Base-by-base conservation (phyloP, 2,113 vertebrate species). In the Pangasianodon gigas region DNA sequence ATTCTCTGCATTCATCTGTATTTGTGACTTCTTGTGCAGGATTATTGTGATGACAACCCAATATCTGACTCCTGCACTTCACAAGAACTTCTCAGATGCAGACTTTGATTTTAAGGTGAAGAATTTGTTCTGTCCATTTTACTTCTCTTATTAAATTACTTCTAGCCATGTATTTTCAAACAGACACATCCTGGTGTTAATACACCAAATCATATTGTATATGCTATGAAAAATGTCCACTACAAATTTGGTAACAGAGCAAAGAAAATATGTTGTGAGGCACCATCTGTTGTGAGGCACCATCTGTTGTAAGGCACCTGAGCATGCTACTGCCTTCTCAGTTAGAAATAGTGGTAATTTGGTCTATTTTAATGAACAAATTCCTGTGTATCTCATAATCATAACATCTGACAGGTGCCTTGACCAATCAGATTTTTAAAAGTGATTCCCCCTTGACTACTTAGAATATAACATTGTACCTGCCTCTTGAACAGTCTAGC, bases 21-120 rank as follows among this genome's bases (percentile, higher is more conserved):
- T 84, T 58, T 84, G 56, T 84, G 37, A 44, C 86, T 3, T 75
- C 0, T 90, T 79, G 90, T 95, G 52, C 95, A 99, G 98, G 92
- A 98, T 99, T 94, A 99, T 99, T 92, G 97, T 99, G 90, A 99
- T 97, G 88, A 99, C 98, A 2, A 96, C 97, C 85, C 98, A 99
- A 93, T 97, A 97, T 90, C 95, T 99, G 86, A 98, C 97, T 21
- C 97, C 98, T 83, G 98, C 97, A 14, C 95, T 99, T 90, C 98
- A 99, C 94, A 99, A 99, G 96, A 99, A 98, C 95, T 99, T 99
- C 89, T 97, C 97, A 1, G 98, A 99, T 32, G 95, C 97, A 0
- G 98, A 99, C 92, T 99, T 99, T 90, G 98, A 99, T 95, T 99
- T 99, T 91, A 99, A 99, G 97, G 98, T 90, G 21, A 69, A 24